Percentiles rank a stretch among this genome's conserved stretches.
phyloP scores from a whole-genome alignment of 2,888 invertebrate species.

The Eupithecia inturbata region DNA sequence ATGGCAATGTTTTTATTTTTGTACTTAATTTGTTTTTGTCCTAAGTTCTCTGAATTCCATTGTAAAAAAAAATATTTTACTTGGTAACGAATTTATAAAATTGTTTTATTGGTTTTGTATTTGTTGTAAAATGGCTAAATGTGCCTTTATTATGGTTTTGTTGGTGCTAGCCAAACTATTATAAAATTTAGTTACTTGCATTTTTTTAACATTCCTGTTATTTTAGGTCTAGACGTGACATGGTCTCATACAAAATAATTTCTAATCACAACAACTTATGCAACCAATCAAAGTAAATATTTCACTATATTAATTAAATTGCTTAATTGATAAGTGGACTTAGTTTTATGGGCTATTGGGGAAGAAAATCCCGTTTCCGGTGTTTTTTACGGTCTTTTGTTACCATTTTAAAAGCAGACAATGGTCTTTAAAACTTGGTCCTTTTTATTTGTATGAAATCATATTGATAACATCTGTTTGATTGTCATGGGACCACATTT shows the following conservation, averaged over 20 bases:
- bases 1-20: not conserved
- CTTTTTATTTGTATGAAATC: not conserved
- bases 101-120: constrained; percentile 9
- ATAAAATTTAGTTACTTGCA: constrained; percentile 27
- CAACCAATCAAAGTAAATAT: not conserved
- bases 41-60: not conserved
- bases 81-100: not conserved
- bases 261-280: not conserved
- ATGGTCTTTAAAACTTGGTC: not conserved
- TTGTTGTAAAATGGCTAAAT: not conserved
- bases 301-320: not conserved
- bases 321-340: not conserved
- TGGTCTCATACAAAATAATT: constrained; percentile 5
- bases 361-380: not conserved
- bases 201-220: constrained; percentile 33
- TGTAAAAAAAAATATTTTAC: not conserved
- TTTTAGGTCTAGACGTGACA: not conserved
- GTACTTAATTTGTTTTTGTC: not conserved
- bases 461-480: not conserved
- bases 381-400: not conserved
- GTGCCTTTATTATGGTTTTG: not conserved
- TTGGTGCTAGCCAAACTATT: constrained; percentile 29
- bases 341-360: not conserved
- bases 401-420: not conserved
- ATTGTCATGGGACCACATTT: constrained; percentile 19